phyloP scores from a whole-genome alignment of 2,113 vertebrate species.

The Chionodraco myersi region DNA sequence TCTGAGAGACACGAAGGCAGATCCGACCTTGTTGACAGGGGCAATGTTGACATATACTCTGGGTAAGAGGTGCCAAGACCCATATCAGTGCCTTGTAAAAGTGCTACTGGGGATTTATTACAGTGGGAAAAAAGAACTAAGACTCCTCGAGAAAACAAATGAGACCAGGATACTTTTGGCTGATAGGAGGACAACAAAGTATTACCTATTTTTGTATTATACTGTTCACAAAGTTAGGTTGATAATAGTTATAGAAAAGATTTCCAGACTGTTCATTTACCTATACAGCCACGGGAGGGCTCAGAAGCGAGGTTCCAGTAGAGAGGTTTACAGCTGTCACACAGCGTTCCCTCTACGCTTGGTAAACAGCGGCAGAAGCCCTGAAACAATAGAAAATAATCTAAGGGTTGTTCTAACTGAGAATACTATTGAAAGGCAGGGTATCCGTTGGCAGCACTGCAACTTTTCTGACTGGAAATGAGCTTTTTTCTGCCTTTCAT shows the following conservation, averaged over 20 bases:
- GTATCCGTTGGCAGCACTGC: not conserved
- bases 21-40: conserved; percentile 57
- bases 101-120: conserved; percentile 45
- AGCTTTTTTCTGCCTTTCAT: conserved; percentile 1
- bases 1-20: conserved; percentile 42
- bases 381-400: conserved; percentile 76
- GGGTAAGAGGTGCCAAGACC: conserved; percentile 38
- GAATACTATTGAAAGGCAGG: not conserved
- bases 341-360: conserved; percentile 85
- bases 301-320: conserved; percentile 90
- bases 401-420: conserved; percentile 18
- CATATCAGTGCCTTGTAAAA: conserved; percentile 55
- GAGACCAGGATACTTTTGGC: not conserved
- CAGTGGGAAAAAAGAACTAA: conserved; percentile 9
- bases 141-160: not conserved
- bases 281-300: conserved; percentile 88
- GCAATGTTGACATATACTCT: conserved; percentile 60
- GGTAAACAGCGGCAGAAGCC: conserved; percentile 87
- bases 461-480: conserved; percentile 21
- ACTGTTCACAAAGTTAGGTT: not conserved
- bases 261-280: conserved; percentile 69
- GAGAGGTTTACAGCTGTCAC: conserved; percentile 89
- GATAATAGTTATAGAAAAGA: not conserved
- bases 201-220: not conserved
- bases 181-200: not conserved